Evolutionary conservation across 1,140 invertebrate species (phyloP), one percentile per base, ranked within the genome.

Genomic region (Drosophila arawakana): DNA sequence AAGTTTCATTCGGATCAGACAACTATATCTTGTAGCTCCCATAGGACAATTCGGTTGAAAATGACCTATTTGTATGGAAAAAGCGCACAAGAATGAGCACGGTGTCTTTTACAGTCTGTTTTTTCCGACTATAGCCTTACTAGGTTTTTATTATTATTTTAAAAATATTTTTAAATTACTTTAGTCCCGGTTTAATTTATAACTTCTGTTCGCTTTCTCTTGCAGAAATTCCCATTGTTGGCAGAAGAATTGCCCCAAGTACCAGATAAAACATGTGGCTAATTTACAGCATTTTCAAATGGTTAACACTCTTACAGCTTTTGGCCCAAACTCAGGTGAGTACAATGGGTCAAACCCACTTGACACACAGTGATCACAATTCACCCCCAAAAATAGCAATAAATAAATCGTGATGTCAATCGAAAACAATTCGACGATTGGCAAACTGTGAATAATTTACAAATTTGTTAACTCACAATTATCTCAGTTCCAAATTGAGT

Each of bases 311-410:
- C 41, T 70, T 89, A 18, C 84, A 84, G 55, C 84, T 89, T 73
- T 70, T 86, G 62, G 62, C 54, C 30, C 71, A 72, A 50, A 44
- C 70, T 88, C 84, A 88, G 84, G 84, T 88, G 80, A 80, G 84
- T 82, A 63, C 13, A 47, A 59, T 15, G 62, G 41, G 60, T 15
- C 54, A 60, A 67, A 39, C 78, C 81, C 82, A 85, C 82, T 85
- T 86, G 76, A 79, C 83, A 63, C 47, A 57, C 39, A 49, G 13
- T 5, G 25, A 30, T 30, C 25, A 30, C 25, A 30, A 30, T 30
- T 30, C 25, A 30, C 25, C 18, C 18, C 18, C 54, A 71, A 46
- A 41, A n/a, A 54, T 13, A 8, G 52, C 15, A n/a, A 52, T 55
- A 41, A 54, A 30, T 30, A 30, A 34, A 21, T 41, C 34, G 76